Evolutionary conservation across 2,888 invertebrate species (phyloP), one percentile per base, ranked within the genome.

Genomic region (Cataglyphis altisquamis): DNA sequence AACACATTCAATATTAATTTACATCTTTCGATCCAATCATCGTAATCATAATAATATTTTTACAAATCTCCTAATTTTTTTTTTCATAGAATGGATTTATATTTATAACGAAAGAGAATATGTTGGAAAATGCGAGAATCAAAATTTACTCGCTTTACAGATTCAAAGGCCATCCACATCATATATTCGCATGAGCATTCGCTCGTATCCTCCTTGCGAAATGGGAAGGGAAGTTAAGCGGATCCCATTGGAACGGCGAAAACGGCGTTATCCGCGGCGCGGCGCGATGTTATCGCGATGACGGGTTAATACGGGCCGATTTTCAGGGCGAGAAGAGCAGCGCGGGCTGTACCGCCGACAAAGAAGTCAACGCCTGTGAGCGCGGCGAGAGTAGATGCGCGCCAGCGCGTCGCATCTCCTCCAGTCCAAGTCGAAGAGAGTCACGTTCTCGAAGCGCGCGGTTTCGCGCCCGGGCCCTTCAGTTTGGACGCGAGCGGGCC

Each of bases 251-350:
- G 45, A 55, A 48, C 73, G 39, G n/a, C 55, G 77, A 64, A 55
- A 63, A 63, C 77, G 55, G 55, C 77, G 64, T 67, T 75, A 77
- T 55, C 66, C 32, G 66, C 66, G 62, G 36, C 36, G 60, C 21
- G 39, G 25, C 52, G 74, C 52, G 77, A 83, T 67, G 48, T 68
- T 77, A 75, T 83, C 77, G 66, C 78, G 67, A 60, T 80, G 78
- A 83, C 60, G 80, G 77, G 67, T 67, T 75, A 81, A 77, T 77
- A 83, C 60, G 77, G 62, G 77, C 41, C 77, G 78, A 75, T 77
- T 75, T 67, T 39, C 45, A 60, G 67, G 62, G 62, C 55, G 57
- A 64, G 77, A 55, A 55, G 75, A 18, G 55, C 32, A 64, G 32
- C 75, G 25, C 62, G 25, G 29, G 48, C 74, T 18, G 32, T 36